phyloP scores from a whole-genome alignment of 2,888 invertebrate genomes.

The Morpho deidamia region DNA sequence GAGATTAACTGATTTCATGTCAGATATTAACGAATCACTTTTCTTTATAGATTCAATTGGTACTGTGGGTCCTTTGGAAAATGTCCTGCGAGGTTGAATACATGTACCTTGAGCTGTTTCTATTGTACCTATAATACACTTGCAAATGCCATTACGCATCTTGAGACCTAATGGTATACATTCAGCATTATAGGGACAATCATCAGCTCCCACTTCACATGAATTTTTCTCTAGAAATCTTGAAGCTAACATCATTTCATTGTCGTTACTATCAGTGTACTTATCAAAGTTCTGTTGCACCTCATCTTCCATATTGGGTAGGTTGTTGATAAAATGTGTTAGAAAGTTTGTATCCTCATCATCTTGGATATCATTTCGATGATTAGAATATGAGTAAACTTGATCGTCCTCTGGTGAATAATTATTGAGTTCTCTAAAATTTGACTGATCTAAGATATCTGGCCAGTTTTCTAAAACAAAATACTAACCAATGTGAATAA shows the following conservation, averaged over 20 bases:
- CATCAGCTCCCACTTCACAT: constrained; percentile 79
- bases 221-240: constrained; percentile 70
- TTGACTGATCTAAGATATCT: constrained; percentile 67
- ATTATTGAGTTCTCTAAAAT: constrained; percentile 57
- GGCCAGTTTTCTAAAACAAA: constrained; percentile 63
- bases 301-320: constrained; percentile 59
- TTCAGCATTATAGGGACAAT: constrained; percentile 84
- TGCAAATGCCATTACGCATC: constrained; percentile 83
- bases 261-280: constrained; percentile 56
- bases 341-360: constrained; percentile 60
- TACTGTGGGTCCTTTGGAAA: constrained; percentile 59
- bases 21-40: constrained; percentile 37
- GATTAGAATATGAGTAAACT: constrained; percentile 55
- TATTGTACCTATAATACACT: constrained; percentile 82
- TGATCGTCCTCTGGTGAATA: constrained; percentile 65
- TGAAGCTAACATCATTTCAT: constrained; percentile 68
- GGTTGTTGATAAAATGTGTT: constrained; percentile 57
- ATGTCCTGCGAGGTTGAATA: constrained; percentile 50
- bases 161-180: constrained; percentile 79
- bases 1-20: constrained; percentile 39
- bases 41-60: constrained; percentile 55
- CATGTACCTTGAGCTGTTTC: constrained; percentile 59
- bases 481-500: not conserved
- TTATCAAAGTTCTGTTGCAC: constrained; percentile 53
- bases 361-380: constrained; percentile 49